Conservation (phyloP, 2,797 vertebrate species). For the Eidolon dupreanum region DNA sequence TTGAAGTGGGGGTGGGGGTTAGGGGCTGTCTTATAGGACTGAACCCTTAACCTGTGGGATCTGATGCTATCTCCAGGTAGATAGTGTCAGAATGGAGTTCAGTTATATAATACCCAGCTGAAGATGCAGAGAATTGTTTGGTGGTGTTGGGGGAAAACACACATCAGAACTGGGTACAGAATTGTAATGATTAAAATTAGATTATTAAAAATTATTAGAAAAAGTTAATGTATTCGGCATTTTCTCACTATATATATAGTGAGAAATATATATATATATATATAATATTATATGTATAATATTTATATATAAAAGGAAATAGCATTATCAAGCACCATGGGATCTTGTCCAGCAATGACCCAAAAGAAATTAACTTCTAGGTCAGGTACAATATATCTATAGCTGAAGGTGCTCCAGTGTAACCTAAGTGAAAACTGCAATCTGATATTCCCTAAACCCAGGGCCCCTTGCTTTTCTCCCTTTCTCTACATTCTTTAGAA, state of each 20-base stretch:
- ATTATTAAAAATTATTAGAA: constrained; percentile 2
- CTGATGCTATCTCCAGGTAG: neutral
- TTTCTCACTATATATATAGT: neutral
- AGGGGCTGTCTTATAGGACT: neutral
- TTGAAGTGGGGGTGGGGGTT: neutral
- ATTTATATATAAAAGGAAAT: neutral
- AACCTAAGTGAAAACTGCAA: neutral
- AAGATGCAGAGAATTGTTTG: neutral
- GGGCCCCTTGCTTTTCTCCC: neutral
- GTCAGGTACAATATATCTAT: neutral
- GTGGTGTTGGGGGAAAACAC: neutral
- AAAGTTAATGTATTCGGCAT: neutral
- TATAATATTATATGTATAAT: no score
- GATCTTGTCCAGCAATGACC: neutral
- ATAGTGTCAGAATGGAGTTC: neutral
- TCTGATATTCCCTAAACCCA: neutral
- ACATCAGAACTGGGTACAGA: neutral
- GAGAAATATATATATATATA: no score
- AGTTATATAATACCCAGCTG: neutral
- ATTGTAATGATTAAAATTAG: constrained; percentile 6
- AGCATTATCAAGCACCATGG: neutral
- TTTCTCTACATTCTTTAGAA: neutral
- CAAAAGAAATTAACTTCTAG: neutral
- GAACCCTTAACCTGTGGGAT: neutral
- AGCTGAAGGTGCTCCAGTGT: neutral